Conservation (phyloP, 37 sponge, comb jelly and placozoan species). For the Amphimedon queenslandica region DNA sequence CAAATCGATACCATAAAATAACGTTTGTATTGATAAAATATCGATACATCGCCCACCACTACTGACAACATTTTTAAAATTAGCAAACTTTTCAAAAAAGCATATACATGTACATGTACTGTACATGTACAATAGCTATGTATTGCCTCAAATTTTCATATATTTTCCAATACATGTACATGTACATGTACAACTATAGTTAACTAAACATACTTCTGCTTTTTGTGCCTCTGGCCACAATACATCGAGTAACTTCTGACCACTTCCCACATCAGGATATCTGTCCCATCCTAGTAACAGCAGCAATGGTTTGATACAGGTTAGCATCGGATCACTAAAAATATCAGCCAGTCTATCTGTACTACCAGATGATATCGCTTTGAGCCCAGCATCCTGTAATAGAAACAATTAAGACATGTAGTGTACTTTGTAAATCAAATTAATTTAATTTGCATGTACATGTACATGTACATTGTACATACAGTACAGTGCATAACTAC, state of each 20-base stretch:
- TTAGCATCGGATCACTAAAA: conserved; percentile 40
- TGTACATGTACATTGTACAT: too few species aligned
- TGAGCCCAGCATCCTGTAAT: conserved; percentile 57
- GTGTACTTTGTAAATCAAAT: background rate
- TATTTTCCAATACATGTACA: too few species aligned
- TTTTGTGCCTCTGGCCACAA: conserved; percentile 61
- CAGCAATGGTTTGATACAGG: conserved; percentile 65
- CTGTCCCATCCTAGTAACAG: conserved; percentile 88
- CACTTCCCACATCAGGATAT: conserved; percentile 54
- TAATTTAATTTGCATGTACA: background rate
- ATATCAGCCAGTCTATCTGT: conserved; percentile 55
- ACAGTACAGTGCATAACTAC: background rate
- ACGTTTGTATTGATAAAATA: too few species aligned
- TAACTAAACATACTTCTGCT: background rate
- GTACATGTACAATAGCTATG: too few species aligned
- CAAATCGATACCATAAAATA: too few species aligned
- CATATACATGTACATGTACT: too few species aligned
- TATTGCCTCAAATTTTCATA: too few species aligned
- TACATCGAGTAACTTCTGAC: conserved; percentile 67
- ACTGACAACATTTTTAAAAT: too few species aligned
- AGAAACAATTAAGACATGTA: background rate
- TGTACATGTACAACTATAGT: background rate
- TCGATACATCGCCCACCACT: too few species aligned
- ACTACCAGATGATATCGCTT: conserved; percentile 52
- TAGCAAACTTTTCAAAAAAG: too few species aligned